Conservation (phyloP, 2,888 invertebrate genomes). For the Cremastobaeus sp. region DNA sequence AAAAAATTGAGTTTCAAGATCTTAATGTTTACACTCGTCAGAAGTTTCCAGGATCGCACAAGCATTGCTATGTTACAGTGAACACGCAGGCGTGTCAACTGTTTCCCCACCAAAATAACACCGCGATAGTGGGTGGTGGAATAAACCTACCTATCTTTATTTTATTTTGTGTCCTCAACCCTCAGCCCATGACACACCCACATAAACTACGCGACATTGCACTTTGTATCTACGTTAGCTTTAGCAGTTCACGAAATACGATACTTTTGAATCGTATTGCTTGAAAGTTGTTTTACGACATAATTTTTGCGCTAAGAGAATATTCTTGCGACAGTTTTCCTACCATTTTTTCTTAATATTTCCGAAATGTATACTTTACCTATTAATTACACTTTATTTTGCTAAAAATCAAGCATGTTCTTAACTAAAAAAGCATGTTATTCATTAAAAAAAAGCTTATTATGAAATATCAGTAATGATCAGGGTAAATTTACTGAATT, state of each 20-base stretch:
- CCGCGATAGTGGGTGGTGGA: conserved; percentile 46
- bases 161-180: conserved; percentile 59
- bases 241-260: conserved; percentile 52
- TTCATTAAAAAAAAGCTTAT: too few species aligned
- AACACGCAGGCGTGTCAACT: conserved; percentile 56
- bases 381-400: too few species aligned
- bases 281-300: conserved; percentile 16
- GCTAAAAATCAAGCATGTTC: too few species aligned
- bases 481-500: too few species aligned
- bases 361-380: too few species aligned
- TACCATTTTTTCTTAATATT: too few species aligned
- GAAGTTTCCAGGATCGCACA: conserved; percentile 48
- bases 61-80: conserved; percentile 50
- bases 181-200: conserved; percentile 56
- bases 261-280: conserved; percentile 44
- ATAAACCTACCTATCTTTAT: conserved; percentile 57
- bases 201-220: conserved; percentile 57
- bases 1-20: conserved; percentile 51
- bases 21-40: conserved; percentile 42
- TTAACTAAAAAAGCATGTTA: too few species aligned
- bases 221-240: conserved; percentile 53
- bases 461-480: too few species aligned
- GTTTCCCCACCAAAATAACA: conserved; percentile 52
- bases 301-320: too few species aligned
- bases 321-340: too few species aligned